Evolutionary conservation across 2,113 vertebrate species (phyloP), one percentile per base, ranked within the genome.

Genomic region (Gorilla gorilla): DNA sequence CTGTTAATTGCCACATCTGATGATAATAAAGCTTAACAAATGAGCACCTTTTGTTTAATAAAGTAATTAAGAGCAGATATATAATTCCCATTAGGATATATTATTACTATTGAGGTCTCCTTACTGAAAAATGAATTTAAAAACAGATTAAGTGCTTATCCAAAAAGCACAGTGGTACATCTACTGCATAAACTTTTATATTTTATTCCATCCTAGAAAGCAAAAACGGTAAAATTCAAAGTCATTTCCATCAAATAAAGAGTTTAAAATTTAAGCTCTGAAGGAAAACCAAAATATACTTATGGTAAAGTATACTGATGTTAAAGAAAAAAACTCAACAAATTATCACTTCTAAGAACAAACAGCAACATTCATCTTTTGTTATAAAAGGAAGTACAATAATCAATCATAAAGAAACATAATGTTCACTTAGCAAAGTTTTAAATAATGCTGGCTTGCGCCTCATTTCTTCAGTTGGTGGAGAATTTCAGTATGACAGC

Each of bases 281-380:
- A 89, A 97, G 96, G 70, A 90, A 96, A 97, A 94, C 64, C 97
- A 97, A 87, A 98, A 88, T 55, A 97, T 92, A 68, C 61, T 89
- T 90, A 91, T 87, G 92, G 55, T 94, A 96, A 90, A 97, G 70
- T 92, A 97, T 97, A 98, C 68, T 97, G 91, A 96, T 96, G 61
- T 96, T 90, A 80, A 97, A 92, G 97, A 96, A 91, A 98, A 98
- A 82, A 97, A 96, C 82, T 52, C 89, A 97, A 97, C 91, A 66
- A 94, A 97, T 98, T 97, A 98, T 94, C 96, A 97, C 93, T 95
- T 98, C 84, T 97, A 97, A 98, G 97, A 98, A 90, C 13, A 0
- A 96, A 98, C 97, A 98, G 97, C 97, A 98, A 97, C 96, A 98
- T 98, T 98, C 98, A 98, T 98, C 98, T 99, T 98, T 86, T 97